These are phyloP conservation scores for Adrianichthys oophorus DNA, from an alignment of 2,797 vertebrate species.

Conservation along the genomic window DNA sequence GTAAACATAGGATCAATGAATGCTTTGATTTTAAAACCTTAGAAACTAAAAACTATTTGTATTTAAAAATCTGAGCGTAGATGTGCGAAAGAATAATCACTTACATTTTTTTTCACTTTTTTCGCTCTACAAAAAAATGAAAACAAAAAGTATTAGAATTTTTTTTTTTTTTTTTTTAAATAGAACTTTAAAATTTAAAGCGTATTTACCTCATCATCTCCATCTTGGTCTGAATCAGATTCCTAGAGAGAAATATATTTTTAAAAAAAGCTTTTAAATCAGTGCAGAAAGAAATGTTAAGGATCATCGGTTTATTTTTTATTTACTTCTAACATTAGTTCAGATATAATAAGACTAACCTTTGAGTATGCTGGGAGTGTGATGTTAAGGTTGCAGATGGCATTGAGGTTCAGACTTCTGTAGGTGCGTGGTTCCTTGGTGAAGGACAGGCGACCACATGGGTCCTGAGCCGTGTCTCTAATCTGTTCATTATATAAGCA, in stretches of 20 bases:
- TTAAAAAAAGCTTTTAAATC: slow-evolving; percentile 1
- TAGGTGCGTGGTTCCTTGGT: slow-evolving; percentile 96
- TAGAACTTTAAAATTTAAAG: background rate
- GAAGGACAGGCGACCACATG: slow-evolving; percentile 94
- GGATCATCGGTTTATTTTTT: no score
- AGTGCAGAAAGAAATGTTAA: background rate
- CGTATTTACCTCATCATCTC: slow-evolving; percentile 91
- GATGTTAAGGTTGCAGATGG: slow-evolving; percentile 98
- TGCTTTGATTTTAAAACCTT: slow-evolving; percentile 3
- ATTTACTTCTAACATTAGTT: background rate
- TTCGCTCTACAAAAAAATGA: slow-evolving; percentile 84
- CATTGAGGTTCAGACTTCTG: slow-evolving; percentile 91
- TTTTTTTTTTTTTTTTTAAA: background rate
- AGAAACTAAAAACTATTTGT: no score
- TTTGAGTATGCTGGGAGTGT: slow-evolving; percentile 92
- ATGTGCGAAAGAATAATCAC: slow-evolving; percentile 44
- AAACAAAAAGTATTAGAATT: slow-evolving; percentile 21
- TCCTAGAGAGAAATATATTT: slow-evolving; percentile 78
- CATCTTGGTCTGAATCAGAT: slow-evolving; percentile 96
- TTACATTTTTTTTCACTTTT: slow-evolving; percentile 98
- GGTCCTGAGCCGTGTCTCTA: slow-evolving; percentile 93
- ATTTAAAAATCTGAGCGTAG: no score
- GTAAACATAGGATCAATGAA: background rate
- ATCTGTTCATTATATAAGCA: slow-evolving; percentile 76
- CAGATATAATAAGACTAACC: slow-evolving; percentile 71